These are phyloP conservation scores for Homarus gammarus DNA, from an alignment of 2,888 invertebrate genomes.

Conservation along the genomic window DNA sequence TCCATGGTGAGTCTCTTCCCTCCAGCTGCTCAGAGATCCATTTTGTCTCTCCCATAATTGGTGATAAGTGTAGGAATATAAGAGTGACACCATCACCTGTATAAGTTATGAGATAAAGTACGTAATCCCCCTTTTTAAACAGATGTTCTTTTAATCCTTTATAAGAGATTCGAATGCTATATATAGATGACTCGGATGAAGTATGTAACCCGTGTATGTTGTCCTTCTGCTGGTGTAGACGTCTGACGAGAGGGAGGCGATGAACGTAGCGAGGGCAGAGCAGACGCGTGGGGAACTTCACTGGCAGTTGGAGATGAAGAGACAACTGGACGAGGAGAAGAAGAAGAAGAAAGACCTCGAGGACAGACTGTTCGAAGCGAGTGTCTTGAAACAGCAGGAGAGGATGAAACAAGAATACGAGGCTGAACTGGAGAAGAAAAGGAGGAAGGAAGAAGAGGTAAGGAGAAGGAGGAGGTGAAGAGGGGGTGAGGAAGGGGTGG, in stretches of 20 bases:
- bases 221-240: too few species aligned
- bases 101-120: too few species aligned
- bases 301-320: conserved; percentile 49
- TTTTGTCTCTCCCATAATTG: too few species aligned
- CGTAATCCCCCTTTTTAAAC: too few species aligned
- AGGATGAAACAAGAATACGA: conserved; percentile 57
- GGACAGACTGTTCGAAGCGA: conserved; percentile 50
- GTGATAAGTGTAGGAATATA: too few species aligned
- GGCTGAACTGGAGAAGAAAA: conserved; percentile 41
- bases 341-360: conserved; percentile 49
- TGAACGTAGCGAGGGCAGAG: background rate
- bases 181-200: too few species aligned
- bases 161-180: too few species aligned
- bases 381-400: conserved; percentile 48
- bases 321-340: conserved; percentile 39
- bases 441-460: conserved; percentile 41
- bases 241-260: conserved; percentile 10
- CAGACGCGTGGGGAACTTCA: conserved; percentile 27
- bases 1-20: conserved; percentile 24
- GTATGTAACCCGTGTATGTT: too few species aligned
- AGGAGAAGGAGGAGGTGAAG: background rate
- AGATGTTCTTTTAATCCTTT: too few species aligned
- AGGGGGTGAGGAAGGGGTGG: background rate
- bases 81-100: too few species aligned
- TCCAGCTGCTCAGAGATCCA: too few species aligned